Conservation (phyloP, 2,113 vertebrate genomes). For the Otolemur garnettii region DNA sequence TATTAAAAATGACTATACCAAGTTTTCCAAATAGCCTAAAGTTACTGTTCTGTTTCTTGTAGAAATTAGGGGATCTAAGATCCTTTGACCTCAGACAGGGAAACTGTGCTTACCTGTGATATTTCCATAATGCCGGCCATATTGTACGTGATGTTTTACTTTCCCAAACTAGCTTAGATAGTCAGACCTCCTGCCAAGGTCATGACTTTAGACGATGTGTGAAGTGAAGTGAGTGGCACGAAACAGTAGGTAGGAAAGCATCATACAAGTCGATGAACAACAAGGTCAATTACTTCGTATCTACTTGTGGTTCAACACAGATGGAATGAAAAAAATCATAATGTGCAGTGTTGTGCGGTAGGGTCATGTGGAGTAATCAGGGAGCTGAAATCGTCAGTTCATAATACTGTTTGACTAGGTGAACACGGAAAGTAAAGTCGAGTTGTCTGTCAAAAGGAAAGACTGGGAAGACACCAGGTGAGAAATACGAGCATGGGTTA, state of each 20-base stretch:
- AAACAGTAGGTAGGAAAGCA: constrained; percentile 84
- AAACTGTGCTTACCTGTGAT: constrained; percentile 62
- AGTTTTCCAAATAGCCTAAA: not conserved
- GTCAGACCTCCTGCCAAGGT: constrained; percentile 79
- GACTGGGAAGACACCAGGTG: not conserved
- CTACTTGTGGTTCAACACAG: constrained; percentile 85
- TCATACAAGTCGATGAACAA: constrained; percentile 82
- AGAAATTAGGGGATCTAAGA: not conserved
- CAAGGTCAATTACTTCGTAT: constrained; percentile 88
- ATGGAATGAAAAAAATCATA: constrained; percentile 83
- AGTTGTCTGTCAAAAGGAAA: constrained; percentile 62
- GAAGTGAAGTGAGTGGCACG: constrained; percentile 82
- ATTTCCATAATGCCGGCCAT: constrained; percentile 42
- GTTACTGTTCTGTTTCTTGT: constrained; percentile 12
- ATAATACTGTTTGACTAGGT: constrained; percentile 60
- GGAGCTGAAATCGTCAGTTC: constrained; percentile 81
- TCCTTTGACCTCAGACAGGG: constrained; percentile 42
- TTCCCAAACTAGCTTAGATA: constrained; percentile 73
- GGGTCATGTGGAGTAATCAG: constrained; percentile 83
- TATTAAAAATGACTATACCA: not conserved
- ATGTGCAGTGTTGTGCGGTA: constrained; percentile 81
- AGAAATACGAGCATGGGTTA: constrained; percentile 54
- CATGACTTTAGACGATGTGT: constrained; percentile 79
- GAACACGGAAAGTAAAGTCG: constrained; percentile 76
- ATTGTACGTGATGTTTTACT: constrained; percentile 70